These are phyloP conservation scores for Artemia sp. DNA, from an alignment of 2,888 invertebrate species.

Conservation along the genomic window DNA sequence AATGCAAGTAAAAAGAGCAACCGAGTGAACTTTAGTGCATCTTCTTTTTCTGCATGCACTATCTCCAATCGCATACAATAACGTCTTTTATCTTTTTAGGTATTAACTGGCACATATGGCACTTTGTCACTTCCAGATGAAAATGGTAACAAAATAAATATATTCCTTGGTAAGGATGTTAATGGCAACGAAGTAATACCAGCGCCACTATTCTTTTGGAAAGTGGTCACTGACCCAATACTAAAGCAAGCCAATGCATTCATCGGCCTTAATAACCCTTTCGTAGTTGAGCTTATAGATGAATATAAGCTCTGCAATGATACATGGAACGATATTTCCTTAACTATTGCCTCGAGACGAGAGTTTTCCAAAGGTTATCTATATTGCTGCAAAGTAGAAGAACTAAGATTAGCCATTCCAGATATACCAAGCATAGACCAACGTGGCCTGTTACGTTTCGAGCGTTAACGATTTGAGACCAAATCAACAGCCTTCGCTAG, in stretches of 20 bases:
- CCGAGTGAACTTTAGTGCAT: too few species aligned
- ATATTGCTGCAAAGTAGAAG: neutral
- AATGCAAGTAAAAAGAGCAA: too few species aligned
- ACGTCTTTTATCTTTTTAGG: constrained; percentile 31
- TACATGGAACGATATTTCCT: constrained; percentile 34
- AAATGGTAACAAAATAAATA: constrained; percentile 28
- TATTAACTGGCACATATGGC: constrained; percentile 43
- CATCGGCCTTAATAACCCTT: constrained; percentile 45
- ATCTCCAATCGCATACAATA: neutral
- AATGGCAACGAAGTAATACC: constrained; percentile 36
- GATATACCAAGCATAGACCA: neutral
- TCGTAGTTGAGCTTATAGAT: neutral
- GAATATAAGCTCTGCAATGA: constrained; percentile 36
- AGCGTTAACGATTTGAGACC: too few species aligned
- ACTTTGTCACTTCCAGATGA: constrained; percentile 39
- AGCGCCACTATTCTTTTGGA: constrained; percentile 42
- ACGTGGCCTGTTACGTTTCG: neutral
- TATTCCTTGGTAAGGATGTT: constrained; percentile 35
- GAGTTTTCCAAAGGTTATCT: constrained; percentile 8
- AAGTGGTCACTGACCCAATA: constrained; percentile 40
- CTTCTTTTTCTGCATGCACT: too few species aligned
- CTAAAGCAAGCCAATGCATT: constrained; percentile 41
- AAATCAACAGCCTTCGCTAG: too few species aligned
- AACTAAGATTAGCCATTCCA: neutral
- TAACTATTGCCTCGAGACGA: constrained; percentile 33